These are phyloP conservation scores for Ceratitis capitata DNA, from an alignment of 1,140 invertebrate genomes.

Conservation along the genomic window DNA sequence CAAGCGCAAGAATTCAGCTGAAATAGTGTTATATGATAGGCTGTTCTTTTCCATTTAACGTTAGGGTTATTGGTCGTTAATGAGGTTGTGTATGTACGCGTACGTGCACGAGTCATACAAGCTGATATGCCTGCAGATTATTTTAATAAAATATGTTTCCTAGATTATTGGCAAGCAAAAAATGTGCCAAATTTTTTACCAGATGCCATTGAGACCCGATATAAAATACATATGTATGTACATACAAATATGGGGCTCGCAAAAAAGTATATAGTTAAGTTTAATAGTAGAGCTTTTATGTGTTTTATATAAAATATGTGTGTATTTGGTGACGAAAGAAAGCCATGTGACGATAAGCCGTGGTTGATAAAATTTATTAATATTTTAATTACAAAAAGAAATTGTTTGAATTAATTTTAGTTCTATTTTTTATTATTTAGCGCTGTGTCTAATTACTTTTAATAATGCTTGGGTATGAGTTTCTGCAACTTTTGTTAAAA, in stretches of 20 bases:
- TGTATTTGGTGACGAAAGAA: no score
- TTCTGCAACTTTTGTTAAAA: no score
- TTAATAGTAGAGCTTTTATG: neutral
- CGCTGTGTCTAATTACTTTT: no score
- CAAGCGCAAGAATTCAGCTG: neutral
- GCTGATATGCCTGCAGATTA: neutral
- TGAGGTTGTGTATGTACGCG: neutral
- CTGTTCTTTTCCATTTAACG: neutral
- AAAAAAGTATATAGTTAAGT: neutral
- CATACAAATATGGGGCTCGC: neutral
- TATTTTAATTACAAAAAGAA: no score
- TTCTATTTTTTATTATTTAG: no score
- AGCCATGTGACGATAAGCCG: no score
- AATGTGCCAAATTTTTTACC: neutral
- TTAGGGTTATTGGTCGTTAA: constrained; percentile 2
- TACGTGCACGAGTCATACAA: neutral
- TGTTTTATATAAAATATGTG: neutral
- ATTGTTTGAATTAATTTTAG: no score
- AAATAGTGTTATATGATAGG: neutral
- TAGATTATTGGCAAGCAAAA: neutral
- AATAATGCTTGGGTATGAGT: no score
- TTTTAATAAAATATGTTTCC: neutral
- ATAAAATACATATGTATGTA: neutral
- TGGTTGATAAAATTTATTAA: no score
- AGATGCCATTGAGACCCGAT: neutral